Conservation (phyloP, 1,140 invertebrate species). For the Coboldia fuscipes region DNA sequence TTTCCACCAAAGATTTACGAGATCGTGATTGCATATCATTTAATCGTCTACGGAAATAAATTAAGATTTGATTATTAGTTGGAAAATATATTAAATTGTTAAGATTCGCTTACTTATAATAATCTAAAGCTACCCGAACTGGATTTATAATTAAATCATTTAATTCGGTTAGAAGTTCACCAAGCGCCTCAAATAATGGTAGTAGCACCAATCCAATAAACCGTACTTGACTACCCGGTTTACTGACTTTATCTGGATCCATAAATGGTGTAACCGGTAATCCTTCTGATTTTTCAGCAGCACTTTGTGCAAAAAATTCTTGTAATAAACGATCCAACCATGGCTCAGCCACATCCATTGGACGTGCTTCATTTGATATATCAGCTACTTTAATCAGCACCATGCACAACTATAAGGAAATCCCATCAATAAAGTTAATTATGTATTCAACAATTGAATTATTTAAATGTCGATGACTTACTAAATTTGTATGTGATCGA, state of each 20-base stretch:
- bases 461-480: conserved; percentile 22
- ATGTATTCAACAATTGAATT: neutral
- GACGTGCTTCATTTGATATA: conserved; percentile 69
- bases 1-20: conserved; percentile 26
- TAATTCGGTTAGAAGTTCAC: conserved; percentile 44
- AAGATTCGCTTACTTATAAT: conserved; percentile 18
- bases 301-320: conserved; percentile 65
- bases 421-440: neutral
- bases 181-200: conserved; percentile 56
- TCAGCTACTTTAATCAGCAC: conserved; percentile 72
- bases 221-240: conserved; percentile 64
- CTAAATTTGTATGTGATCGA: conserved; percentile 57
- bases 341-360: conserved; percentile 65
- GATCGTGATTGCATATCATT: conserved; percentile 19
- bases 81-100: neutral
- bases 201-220: conserved; percentile 69
- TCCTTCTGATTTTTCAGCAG: conserved; percentile 64
- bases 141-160: conserved; percentile 28
- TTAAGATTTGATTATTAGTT: neutral
- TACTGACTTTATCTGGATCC: conserved; percentile 77
- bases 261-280: conserved; percentile 73
- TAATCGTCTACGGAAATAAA: conserved; percentile 9
- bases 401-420: conserved; percentile 45
- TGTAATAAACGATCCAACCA: conserved; percentile 63
- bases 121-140: conserved; percentile 34